Conservation (phyloP, 1,140 invertebrate genomes). For the Hyles euphorbiae region DNA sequence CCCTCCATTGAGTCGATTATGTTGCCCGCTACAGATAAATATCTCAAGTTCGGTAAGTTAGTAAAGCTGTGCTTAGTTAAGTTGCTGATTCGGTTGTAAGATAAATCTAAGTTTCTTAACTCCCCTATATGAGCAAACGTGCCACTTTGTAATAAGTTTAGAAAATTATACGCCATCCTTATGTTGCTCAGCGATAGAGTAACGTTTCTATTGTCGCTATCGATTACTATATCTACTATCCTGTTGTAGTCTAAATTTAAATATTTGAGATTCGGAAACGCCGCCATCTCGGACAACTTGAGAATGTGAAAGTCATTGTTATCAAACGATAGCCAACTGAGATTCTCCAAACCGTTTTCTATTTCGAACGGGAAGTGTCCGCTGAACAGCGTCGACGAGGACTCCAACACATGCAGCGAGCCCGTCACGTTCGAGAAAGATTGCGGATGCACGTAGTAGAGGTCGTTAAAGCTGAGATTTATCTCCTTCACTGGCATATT, state of each 20-base stretch:
- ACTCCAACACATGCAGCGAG: slow-evolving; percentile 85
- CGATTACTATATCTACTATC: slow-evolving; percentile 77
- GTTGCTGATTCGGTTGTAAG: slow-evolving; percentile 82
- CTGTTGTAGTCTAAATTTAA: slow-evolving; percentile 92
- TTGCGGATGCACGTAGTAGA: slow-evolving; percentile 84
- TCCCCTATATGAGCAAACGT: slow-evolving; percentile 80
- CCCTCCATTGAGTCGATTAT: slow-evolving; percentile 78
- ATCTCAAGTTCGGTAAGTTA: slow-evolving; percentile 81
- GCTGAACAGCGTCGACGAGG: slow-evolving; percentile 88
- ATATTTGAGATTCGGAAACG: slow-evolving; percentile 84
- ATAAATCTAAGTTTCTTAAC: slow-evolving; percentile 82
- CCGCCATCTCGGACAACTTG: slow-evolving; percentile 77
- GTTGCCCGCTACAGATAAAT: slow-evolving; percentile 83
- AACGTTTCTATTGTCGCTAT: slow-evolving; percentile 81
- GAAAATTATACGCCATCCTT: slow-evolving; percentile 84
- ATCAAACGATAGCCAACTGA: slow-evolving; percentile 91
- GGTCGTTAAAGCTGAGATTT: slow-evolving; percentile 91
- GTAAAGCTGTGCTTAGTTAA: slow-evolving; percentile 78
- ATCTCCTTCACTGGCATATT: slow-evolving; percentile 86
- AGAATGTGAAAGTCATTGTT: slow-evolving; percentile 89
- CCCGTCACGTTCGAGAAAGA: slow-evolving; percentile 85
- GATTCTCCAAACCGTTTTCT: slow-evolving; percentile 78
- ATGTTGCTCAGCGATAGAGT: slow-evolving; percentile 87
- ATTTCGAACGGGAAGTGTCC: slow-evolving; percentile 86
- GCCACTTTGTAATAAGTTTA: slow-evolving; percentile 77